Evolutionary conservation across 2,797 vertebrate genomes (phyloP), one percentile per base, ranked within the genome.

Genomic region (Rhinophrynus dorsalis): DNA sequence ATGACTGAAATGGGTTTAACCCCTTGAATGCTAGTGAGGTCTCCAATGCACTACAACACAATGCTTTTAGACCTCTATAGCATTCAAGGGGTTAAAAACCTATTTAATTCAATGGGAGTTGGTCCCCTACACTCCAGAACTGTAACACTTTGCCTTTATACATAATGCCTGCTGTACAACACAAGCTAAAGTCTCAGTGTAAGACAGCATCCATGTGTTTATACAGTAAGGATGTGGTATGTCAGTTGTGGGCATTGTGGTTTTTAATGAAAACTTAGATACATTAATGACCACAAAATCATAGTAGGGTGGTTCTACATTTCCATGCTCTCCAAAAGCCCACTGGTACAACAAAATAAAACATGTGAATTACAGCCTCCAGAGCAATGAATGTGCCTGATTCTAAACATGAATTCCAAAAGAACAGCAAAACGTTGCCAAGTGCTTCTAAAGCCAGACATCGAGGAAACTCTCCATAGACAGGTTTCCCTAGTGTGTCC

Each of bases 401-500:
- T 50, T 50, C 60, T 50, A 64, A 56, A 64, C 33, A 50, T 48
- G 40, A 64, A 64, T 48, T 44, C 47, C 50, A 58, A 64, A 47
- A n/a, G 30, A 65, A 51, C 33, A 38, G 60, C 33, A 64, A 21
- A 50, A 23, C 18, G 48, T 64, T 57, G 68, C 68, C 61, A 72
- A 72, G 61, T 20, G 18, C 26, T 58, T 72, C 3, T 24, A 24
- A 48, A 37, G 24, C 58, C 68, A 58, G 68, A 57, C 68, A 65
- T 60, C 42, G 42, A 72, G 68, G 60, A 71, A 71, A 71, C 35
- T 65, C 66, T 68, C 44, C 55, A 58, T 65, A 72, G 60, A 51
- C 68, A 50, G 51, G 52, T 71, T 64, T 58, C 52, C 52, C 68
- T 64, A 30, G 30, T 23, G 44, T 32, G 24, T 44, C 18, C 33